Conservation (phyloP, 2,888 invertebrate species). For the Drosophila colorata region DNA sequence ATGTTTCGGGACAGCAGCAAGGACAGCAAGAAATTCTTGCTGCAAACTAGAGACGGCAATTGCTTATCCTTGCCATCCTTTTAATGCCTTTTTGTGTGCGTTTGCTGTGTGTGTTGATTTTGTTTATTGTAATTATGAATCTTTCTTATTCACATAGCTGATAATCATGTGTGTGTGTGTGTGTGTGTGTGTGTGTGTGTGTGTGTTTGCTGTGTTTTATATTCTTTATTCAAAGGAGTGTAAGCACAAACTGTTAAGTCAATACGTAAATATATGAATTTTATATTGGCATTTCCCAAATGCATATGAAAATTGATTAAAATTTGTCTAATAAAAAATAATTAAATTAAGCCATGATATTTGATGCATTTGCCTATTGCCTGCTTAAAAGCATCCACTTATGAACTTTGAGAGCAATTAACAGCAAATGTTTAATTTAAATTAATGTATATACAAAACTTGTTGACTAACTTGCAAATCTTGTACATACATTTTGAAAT, state of each 20-base stretch:
- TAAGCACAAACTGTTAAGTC: background rate
- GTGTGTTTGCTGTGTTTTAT: constrained; percentile 26
- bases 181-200: no score
- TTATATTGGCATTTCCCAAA: no score
- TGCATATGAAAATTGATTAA: no score
- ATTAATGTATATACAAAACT: no score
- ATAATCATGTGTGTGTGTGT: constrained; percentile 4
- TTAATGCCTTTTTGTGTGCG: constrained; percentile 11
- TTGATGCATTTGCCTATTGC: no score
- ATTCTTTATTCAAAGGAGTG: constrained; percentile 10
- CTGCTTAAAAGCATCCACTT: background rate
- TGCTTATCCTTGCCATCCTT: constrained; percentile 52
- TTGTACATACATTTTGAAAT: no score
- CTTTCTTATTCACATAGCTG: constrained; percentile 41
- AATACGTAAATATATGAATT: no score
- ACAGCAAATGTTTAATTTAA: no score
- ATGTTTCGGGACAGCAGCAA: constrained; percentile 20
- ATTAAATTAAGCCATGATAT: no score
- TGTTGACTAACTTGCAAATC: no score
- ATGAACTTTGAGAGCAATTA: background rate
- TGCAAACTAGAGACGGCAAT: constrained; percentile 37
- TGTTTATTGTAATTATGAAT: constrained; percentile 64
- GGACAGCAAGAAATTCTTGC: constrained; percentile 5
- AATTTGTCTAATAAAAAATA: background rate
- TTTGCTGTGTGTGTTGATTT: background rate